These are phyloP conservation scores for Trachelus tabidus DNA, from an alignment of 2,888 invertebrate genomes.

Conservation along the genomic window DNA sequence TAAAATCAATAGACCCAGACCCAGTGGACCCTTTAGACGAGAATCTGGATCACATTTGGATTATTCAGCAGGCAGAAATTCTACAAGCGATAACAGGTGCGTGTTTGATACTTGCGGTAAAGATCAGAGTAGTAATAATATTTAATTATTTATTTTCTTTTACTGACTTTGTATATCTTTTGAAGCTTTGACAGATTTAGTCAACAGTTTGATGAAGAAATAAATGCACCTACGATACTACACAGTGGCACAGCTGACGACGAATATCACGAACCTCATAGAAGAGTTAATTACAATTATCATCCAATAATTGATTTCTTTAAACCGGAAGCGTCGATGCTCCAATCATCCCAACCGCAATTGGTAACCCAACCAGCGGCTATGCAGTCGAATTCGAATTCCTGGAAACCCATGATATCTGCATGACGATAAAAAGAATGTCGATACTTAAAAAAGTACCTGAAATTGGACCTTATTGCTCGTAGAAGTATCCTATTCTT, in stretches of 20 bases:
- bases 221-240: conserved; percentile 39
- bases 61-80: conserved; percentile 38
- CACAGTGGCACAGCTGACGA: conserved; percentile 59
- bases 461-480: conserved; percentile 31
- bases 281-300: conserved; percentile 82
- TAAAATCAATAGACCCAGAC: conserved; percentile 48
- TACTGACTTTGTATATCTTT: neutral
- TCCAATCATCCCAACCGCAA: conserved; percentile 47
- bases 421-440: neutral
- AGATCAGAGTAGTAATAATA: neutral
- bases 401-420: conserved; percentile 61
- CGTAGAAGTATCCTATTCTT: neutral
- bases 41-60: conserved; percentile 46
- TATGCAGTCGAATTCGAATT: conserved; percentile 39
- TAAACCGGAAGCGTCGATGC: conserved; percentile 65
- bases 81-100: conserved; percentile 17
- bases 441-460: conserved; percentile 39
- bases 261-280: conserved; percentile 58
- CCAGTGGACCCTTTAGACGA: conserved; percentile 55
- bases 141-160: neutral
- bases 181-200: conserved; percentile 39
- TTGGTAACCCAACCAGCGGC: conserved; percentile 23
- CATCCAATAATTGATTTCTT: conserved; percentile 88
- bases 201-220: conserved; percentile 48
- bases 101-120: neutral